Base-by-base conservation (phyloP, 2,888 invertebrate genomes). In the Parasteatoda lunata region DNA sequence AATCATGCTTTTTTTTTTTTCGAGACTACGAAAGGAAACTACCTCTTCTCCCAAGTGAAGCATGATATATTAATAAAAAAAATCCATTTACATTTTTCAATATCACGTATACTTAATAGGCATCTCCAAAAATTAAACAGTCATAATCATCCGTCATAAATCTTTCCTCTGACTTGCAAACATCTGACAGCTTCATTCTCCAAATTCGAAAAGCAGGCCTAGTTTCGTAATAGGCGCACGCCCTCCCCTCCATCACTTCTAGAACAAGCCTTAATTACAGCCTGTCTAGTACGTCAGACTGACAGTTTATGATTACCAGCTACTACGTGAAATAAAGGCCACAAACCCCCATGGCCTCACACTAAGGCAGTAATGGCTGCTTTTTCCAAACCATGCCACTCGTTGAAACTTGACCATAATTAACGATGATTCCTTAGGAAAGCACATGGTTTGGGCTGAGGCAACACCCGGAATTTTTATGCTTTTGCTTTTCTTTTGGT, bases 271-370 rank as follows among this genome's bases (percentile, higher is more conserved):
- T 70, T 79, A 79, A 79, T 79, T 71, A 79, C 79, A 79, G 70
- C 70, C 71, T 79, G 70, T 71, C 79, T 64, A 71, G 71, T 79
- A 54, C 77, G 59, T 69, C 30, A 69, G 69, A n/a, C 77, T 77
- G 77, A 77, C 77, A 77, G 77, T 77, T 77, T 68, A 68, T 77
- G 79, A 79, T 79, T 79, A 71, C 79, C 64, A 59, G 79, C 79
- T 79, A 79, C 79, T 59, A 59, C 59, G 59, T 59, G 59, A 59
- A 59, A 59, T 13, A 59, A 59, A 59, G 9, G 59, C 59, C 59
- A 9, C 9, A 9, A 59, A 11, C 59, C 8, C 64, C 45, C 47
- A 15, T 52, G 77, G 49, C 84, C 84, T 54, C 84, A 84, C 84
- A 84, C 84, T 54, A 65, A 70, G 84, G 47, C 68, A 48, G n/a